Base-by-base conservation (phyloP, 2,797 vertebrate genomes). In the Morus bassanus region DNA sequence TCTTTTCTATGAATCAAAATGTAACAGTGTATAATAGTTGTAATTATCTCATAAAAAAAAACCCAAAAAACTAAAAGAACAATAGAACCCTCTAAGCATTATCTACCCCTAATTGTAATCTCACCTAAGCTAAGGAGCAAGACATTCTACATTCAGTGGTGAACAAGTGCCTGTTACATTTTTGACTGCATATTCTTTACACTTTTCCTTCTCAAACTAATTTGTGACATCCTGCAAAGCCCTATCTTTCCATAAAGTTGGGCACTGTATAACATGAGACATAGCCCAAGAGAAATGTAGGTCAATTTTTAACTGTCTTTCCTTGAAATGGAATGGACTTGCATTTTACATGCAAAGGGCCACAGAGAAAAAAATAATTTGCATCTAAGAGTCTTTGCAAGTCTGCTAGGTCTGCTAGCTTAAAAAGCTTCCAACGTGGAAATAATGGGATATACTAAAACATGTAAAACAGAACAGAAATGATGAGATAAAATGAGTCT, bases 11-110 rank as follows among this genome's bases (percentile, higher is more conserved):
- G 85, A 96, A 94, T 95, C 73, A 94, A 97, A 89, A 77, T 78
- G 88, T 94, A 96, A 85, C 50, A 84, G 51, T 41, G 67, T 41
- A 69, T 96, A 97, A 97, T 83, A 89, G 63, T 96, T 87, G 74
- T 92, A 97, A 97, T 97, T 97, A 96, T 95, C 88, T 85, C 13
- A 10, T 86, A 57, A 88, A 85, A 97, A 87, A 89, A 56, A 28
- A 4, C n/a, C n/a, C 43, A 82, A 91, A 63, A 94, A 50, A 6
- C 6, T 83, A 48, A 68, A 95, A 75, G 77, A 91, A 92, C 74
- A 93, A 85, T 89, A 93, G 85, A 75, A 73, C 46, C 96, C 87
- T 85, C 43, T 65, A 88, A 84, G 18, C 27, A 24, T 93, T 96
- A 63, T 41, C 82, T 90, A 82, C 39, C 30, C 79, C 43, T 91